These are phyloP conservation scores for Ornithoptera priamus DNA, from an alignment of 2,888 invertebrate genomes.

Conservation along the genomic window DNA sequence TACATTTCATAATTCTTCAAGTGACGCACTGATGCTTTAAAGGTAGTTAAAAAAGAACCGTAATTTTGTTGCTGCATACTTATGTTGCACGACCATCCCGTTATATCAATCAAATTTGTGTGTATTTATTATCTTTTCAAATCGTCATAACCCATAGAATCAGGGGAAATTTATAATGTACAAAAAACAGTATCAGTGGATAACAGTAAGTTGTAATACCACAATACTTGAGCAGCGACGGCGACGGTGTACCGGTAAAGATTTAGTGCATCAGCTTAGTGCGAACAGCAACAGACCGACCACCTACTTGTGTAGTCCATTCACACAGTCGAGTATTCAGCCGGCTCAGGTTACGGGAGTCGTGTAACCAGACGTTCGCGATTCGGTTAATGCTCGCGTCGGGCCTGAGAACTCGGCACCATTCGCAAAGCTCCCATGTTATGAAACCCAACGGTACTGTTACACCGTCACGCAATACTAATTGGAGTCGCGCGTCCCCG, in stretches of 20 bases:
- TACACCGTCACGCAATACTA: slow-evolving; percentile 68
- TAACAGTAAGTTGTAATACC: background rate
- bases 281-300: slow-evolving; percentile 30
- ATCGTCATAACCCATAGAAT: background rate
- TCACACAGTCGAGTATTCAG: slow-evolving; percentile 54
- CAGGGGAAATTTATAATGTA: background rate
- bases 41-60: too few species aligned
- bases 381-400: slow-evolving; percentile 52
- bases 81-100: background rate
- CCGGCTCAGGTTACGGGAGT: slow-evolving; percentile 58
- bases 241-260: slow-evolving; percentile 37
- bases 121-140: too few species aligned
- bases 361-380: slow-evolving; percentile 53
- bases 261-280: slow-evolving; percentile 35
- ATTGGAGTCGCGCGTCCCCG: slow-evolving; percentile 46
- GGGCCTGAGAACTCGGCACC: slow-evolving; percentile 49
- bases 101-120: background rate
- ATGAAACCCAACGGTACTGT: slow-evolving; percentile 67
- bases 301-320: slow-evolving; percentile 41
- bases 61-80: too few species aligned
- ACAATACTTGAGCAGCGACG: slow-evolving; percentile 25
- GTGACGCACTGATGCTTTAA: too few species aligned
- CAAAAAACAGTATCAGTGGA: too few species aligned
- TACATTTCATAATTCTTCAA: background rate
- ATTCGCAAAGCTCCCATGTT: slow-evolving; percentile 68